Base-by-base conservation (phyloP, 2,797 vertebrate genomes). In the Squalus acanthias region DNA sequence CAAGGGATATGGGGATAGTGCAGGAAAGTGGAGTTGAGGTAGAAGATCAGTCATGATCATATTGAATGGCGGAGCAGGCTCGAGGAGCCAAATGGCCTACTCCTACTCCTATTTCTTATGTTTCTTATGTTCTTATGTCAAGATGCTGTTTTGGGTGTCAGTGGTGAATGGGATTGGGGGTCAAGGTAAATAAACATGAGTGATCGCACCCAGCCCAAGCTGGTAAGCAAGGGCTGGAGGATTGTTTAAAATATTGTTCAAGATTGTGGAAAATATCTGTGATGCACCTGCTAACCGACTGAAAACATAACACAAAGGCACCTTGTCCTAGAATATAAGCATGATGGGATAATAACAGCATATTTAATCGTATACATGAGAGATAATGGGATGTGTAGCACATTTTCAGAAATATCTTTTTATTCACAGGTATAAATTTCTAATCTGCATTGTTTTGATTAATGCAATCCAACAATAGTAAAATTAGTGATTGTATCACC, bases 371-470 rank as follows among this genome's bases (percentile, higher is more conserved):
- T 39, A 69, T 39, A 53, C 63, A 46, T 63, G 60, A 65, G 39
- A 95, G 46, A 53, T 53, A 72, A 29, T 53, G 22, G 3, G 67
- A 65, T 39, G 67, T 46, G n/a, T 33, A 94, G 92, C 9, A 57
- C 7, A 74, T 29, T 95, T 95, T 50, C 26, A 57, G 24, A 72
- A 24, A n/a, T 91, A 13, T 65, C 5, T 10, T 69, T 33, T 20
- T 76, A 74, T 57, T 74, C 70, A 95, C 24, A 29, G 67, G 46
- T 95, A 72, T 95, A 76, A 53, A 29, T 76, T 95, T 95, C 69
- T 95, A 72, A 74, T 95, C 69, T 53, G 94, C 69, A 57, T 95
- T 74, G 70, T 95, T 95, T 57, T 95, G 94, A 95, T 95, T 95
- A 95, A 15, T 95, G 94, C 69, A 95, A 95, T 95, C 70, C 24